These are phyloP conservation scores for Parauchenoglanis ngamensis DNA, from an alignment of 2,797 vertebrate species.

Conservation along the genomic window DNA sequence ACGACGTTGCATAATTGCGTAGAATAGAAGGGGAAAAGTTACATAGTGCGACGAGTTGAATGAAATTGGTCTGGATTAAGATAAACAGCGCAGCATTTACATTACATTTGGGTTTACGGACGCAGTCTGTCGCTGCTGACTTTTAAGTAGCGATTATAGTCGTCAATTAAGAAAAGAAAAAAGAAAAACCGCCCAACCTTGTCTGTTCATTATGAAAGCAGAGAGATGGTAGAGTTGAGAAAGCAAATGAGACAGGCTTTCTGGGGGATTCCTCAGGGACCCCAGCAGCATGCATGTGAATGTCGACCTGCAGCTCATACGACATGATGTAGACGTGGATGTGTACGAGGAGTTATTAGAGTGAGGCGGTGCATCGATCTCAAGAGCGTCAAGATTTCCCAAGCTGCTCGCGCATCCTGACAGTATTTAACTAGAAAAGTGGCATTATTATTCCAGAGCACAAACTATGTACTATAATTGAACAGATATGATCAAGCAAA, in stretches of 20 bases:
- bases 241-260: slow-evolving; percentile 11
- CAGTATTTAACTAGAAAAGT: background rate
- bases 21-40: slow-evolving; percentile 3
- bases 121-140: background rate
- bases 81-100: background rate
- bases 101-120: slow-evolving; percentile 14
- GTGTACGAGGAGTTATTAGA: slow-evolving; percentile 1
- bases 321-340: background rate
- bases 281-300: background rate
- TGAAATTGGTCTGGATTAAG: background rate
- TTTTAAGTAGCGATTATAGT: slow-evolving; percentile 16
- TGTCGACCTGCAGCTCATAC: background rate
- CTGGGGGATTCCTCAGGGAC: slow-evolving; percentile 16
- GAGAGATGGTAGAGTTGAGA: slow-evolving; percentile 8
- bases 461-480: background rate
- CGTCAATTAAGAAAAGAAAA: slow-evolving; percentile 25
- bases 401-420: background rate
- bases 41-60: background rate
- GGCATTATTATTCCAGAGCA: background rate
- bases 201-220: slow-evolving; percentile 9
- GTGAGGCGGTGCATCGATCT: background rate
- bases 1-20: slow-evolving; percentile 47
- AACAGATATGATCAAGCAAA: slow-evolving; percentile 13
- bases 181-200: too few species aligned
- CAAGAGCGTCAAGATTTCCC: slow-evolving; percentile 1